Evolutionary conservation across 2,113 vertebrate species (phyloP).

Genomic region (Engraulis encrasicolus): DNA sequence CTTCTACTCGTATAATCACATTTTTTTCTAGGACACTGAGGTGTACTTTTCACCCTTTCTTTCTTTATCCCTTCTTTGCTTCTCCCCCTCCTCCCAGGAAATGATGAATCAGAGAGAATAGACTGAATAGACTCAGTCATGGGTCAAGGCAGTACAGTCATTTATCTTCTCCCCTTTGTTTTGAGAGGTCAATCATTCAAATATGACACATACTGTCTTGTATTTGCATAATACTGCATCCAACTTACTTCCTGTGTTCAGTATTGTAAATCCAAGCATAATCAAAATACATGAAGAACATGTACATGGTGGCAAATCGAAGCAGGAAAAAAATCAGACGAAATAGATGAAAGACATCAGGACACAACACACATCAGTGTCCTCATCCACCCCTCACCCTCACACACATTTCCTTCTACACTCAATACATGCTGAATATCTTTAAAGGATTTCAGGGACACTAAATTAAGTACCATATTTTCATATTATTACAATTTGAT

Average conservation of each 20-base stretch:
- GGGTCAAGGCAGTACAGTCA: constrained; percentile 39
- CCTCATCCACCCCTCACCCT: background rate
- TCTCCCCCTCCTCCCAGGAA: constrained; percentile 32
- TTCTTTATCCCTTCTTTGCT: no score
- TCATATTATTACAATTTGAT: no score
- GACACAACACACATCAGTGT: background rate
- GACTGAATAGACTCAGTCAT: constrained; percentile 30
- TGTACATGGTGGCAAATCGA: no score
- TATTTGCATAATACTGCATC: background rate
- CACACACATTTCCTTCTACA: background rate
- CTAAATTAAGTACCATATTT: background rate
- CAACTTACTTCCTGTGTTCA: no score
- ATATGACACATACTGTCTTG: background rate
- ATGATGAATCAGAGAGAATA: constrained; percentile 31
- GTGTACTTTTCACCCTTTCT: constrained; percentile 39
- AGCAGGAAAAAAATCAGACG: no score
- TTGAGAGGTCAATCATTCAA: constrained; percentile 5
- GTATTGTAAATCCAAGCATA: no score
- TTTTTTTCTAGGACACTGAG: constrained; percentile 52
- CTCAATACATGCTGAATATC: background rate
- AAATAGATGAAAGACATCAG: no score
- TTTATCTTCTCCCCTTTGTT: constrained; percentile 46
- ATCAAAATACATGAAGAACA: no score
- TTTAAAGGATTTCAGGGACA: background rate
- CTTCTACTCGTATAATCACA: constrained; percentile 63